A percentile compares a stretch with the other conserved stretches of the same genome.
phyloP scores from a whole-genome alignment of 1,140 invertebrate genomes.

The Lepeophtheirus salmonis region DNA sequence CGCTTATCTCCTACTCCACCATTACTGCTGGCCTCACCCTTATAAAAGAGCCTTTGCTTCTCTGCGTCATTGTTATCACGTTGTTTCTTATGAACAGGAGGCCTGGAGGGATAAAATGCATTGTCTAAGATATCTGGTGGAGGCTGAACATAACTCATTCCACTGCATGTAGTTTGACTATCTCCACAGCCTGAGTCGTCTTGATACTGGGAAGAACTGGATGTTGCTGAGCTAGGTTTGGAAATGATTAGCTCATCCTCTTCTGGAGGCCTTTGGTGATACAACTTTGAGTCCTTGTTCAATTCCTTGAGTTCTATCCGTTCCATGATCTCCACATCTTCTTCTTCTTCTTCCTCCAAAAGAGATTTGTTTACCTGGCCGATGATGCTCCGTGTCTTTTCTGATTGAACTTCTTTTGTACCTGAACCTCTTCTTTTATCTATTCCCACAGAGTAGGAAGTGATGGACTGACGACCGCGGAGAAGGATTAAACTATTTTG shows the following conservation, averaged over 20 bases:
- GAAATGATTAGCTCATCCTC: not conserved
- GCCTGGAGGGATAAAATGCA: not conserved
- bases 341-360: not conserved
- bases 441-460: too few species aligned
- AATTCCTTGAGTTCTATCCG: not conserved
- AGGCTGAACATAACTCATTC: not conserved
- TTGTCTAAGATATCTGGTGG: not conserved
- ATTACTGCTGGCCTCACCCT: too few species aligned
- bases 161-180: not conserved
- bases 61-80: too few species aligned
- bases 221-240: not conserved
- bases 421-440: too few species aligned
- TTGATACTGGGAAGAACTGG: not conserved
- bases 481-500: not conserved
- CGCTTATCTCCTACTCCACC: too few species aligned
- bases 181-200: not conserved
- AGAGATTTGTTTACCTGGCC: not conserved
- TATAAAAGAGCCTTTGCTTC: not conserved
- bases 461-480: not conserved
- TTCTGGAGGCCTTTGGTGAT: not conserved
- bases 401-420: not conserved
- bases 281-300: not conserved
- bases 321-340: not conserved
- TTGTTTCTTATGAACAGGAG: not conserved
- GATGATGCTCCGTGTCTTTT: not conserved